Conservation (phyloP, 64 coral and sea anemone species). For the Montipora cactus region DNA sequence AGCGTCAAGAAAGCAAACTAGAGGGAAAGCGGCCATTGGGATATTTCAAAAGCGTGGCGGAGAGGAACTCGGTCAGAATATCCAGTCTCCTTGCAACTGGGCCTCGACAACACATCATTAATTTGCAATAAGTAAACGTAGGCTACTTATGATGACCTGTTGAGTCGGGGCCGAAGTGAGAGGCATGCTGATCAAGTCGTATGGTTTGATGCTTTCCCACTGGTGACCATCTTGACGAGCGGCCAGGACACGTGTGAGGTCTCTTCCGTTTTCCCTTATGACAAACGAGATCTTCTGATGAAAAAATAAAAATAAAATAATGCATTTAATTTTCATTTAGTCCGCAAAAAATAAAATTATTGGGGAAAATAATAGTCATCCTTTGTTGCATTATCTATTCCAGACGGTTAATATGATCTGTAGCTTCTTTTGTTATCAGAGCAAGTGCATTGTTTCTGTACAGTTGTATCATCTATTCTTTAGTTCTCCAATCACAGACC, state of each 20-base stretch:
- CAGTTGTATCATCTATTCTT: too few species aligned
- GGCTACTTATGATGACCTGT: conserved; percentile 33
- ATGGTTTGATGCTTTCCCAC: background rate
- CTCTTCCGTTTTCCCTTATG: conserved; percentile 33
- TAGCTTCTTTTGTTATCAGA: too few species aligned
- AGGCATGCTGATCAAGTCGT: background rate
- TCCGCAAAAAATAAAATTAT: too few species aligned
- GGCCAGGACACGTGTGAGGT: conserved; percentile 4
- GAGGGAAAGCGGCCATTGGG: too few species aligned
- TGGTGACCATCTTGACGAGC: conserved; percentile 3
- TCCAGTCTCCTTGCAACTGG: too few species aligned
- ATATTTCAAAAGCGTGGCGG: too few species aligned
- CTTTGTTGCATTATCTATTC: background rate
- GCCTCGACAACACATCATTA: too few species aligned
- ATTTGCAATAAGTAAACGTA: too few species aligned
- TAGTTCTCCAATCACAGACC: too few species aligned
- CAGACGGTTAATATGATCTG: too few species aligned
- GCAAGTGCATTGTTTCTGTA: background rate
- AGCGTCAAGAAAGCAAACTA: too few species aligned
- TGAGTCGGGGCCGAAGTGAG: conserved; percentile 55
- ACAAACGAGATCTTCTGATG: background rate
- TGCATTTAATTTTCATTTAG: background rate
- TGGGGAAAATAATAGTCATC: background rate
- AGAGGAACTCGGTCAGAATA: too few species aligned
- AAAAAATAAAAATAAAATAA: background rate